Percentiles rank a stretch among this genome's conserved stretches.
Evolutionary conservation across 2,888 invertebrate species (phyloP).

Genomic region (Philaethria dido): DNA sequence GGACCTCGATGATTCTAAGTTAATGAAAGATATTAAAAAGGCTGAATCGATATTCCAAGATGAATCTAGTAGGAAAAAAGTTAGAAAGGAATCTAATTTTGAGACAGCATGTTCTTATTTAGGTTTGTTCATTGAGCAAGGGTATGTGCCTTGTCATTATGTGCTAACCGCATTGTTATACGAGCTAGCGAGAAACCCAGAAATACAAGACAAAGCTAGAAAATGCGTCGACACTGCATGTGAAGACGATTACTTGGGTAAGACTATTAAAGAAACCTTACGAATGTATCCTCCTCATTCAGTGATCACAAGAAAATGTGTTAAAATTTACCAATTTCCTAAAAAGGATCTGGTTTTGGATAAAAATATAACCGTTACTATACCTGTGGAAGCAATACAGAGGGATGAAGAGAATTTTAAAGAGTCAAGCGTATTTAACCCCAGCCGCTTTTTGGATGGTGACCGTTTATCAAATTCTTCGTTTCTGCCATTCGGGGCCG

Average conservation of each 20-base stretch:
- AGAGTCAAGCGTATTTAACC: slow-evolving; percentile 63
- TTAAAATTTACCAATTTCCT: slow-evolving; percentile 65
- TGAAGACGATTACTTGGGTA: slow-evolving; percentile 62
- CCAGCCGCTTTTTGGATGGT: slow-evolving; percentile 66
- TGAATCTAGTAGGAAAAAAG: slow-evolving; percentile 55
- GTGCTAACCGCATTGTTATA: slow-evolving; percentile 64
- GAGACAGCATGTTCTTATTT: slow-evolving; percentile 62
- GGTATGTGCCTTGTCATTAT: slow-evolving; percentile 69
- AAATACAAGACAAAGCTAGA: slow-evolving; percentile 63
- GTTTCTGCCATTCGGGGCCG: slow-evolving; percentile 74
- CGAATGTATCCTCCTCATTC: slow-evolving; percentile 73
- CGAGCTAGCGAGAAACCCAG: slow-evolving; percentile 63
- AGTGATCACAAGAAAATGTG: slow-evolving; percentile 68
- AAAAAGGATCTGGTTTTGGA: slow-evolving; percentile 66
- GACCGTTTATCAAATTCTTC: slow-evolving; percentile 57
- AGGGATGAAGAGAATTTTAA: slow-evolving; percentile 64
- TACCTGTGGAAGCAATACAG: slow-evolving; percentile 71
- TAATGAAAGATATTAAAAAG: slow-evolving; percentile 60
- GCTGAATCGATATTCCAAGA: slow-evolving; percentile 57
- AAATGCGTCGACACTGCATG: slow-evolving; percentile 49
- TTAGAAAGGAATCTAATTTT: slow-evolving; percentile 47
- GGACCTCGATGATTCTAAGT: slow-evolving; percentile 57
- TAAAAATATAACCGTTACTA: slow-evolving; percentile 64
- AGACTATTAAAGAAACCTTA: slow-evolving; percentile 69
- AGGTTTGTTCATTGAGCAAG: slow-evolving; percentile 69